Evolutionary conservation across 1,140 invertebrate species (phyloP).

Genomic region (Lineus longissimus): DNA sequence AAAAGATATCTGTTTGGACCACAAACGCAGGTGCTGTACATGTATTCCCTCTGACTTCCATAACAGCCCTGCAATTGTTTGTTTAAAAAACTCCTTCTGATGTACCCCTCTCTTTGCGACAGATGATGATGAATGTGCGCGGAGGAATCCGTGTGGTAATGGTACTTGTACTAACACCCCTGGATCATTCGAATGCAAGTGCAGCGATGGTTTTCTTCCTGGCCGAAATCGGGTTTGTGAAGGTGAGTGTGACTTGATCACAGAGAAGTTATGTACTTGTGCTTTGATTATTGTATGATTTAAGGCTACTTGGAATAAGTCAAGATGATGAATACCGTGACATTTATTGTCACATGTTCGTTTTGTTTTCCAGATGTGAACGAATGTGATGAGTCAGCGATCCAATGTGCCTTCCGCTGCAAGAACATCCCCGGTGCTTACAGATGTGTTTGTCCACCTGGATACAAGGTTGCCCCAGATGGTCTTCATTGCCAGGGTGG

Average conservation of each 20-base stretch:
- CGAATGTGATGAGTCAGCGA: conserved; percentile 75
- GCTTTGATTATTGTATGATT: no score
- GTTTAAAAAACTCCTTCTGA: no score
- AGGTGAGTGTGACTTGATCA: conserved; percentile 25
- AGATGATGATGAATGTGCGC: conserved; percentile 81
- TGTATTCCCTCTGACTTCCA: no score
- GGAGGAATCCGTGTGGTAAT: conserved; percentile 74
- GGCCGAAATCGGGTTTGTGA: conserved; percentile 37
- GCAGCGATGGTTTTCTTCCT: conserved; percentile 39
- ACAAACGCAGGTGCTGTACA: no score
- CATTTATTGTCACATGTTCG: not conserved
- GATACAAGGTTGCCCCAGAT: conserved; percentile 70
- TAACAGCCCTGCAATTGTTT: no score
- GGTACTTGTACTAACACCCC: conserved; percentile 73
- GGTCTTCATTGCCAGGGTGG: conserved; percentile 75
- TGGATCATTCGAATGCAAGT: conserved; percentile 45
- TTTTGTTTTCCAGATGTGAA: conserved; percentile 73
- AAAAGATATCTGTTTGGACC: no score
- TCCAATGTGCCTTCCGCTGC: conserved; percentile 76
- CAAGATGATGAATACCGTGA: not conserved
- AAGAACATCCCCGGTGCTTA: conserved; percentile 67
- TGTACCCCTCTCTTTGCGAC: conserved; percentile 1
- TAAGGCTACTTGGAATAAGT: no score
- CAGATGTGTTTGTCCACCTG: conserved; percentile 67
- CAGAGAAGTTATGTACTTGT: no score